Conservation (phyloP, 92 coral and sea anemone species). For the Palythoa caribaeorum region DNA sequence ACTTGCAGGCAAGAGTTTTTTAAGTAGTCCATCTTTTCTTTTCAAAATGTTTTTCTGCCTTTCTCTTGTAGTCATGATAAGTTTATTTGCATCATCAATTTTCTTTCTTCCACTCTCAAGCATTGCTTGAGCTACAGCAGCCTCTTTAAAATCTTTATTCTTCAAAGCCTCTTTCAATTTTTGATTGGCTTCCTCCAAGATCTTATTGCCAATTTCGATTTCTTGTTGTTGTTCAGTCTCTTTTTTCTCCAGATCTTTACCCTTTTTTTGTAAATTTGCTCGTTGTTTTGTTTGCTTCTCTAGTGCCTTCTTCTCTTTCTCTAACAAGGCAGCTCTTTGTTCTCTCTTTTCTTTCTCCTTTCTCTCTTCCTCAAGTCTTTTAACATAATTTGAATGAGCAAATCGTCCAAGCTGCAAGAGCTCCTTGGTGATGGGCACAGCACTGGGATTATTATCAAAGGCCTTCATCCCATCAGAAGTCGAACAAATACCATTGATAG, state of each 20-base stretch:
- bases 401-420: slow-evolving; percentile 57
- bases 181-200: slow-evolving; percentile 55
- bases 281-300: slow-evolving; percentile 36
- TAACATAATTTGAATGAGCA: slow-evolving; percentile 50
- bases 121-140: slow-evolving; percentile 63
- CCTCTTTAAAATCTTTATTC: slow-evolving; percentile 64
- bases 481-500: slow-evolving; percentile 59
- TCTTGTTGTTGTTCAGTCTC: slow-evolving; percentile 49
- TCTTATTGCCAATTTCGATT: slow-evolving; percentile 40
- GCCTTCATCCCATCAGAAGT: slow-evolving; percentile 51
- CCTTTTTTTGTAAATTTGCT: slow-evolving; percentile 36
- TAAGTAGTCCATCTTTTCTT: background rate
- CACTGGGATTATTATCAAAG: slow-evolving; percentile 50
- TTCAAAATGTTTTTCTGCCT: slow-evolving; percentile 45
- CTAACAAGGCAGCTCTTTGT: slow-evolving; percentile 20
- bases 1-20: too few relatives aligned
- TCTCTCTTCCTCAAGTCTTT: slow-evolving; percentile 49
- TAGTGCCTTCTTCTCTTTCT: slow-evolving; percentile 32
- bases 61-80: slow-evolving; percentile 45
- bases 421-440: slow-evolving; percentile 66
- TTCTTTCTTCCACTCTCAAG: slow-evolving; percentile 60
- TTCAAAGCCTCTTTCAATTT: slow-evolving; percentile 56
- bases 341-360: slow-evolving; percentile 45
- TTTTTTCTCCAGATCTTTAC: slow-evolving; percentile 25
- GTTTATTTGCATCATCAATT: slow-evolving; percentile 48